Evolutionary conservation across 92 coral and sea anemone species (phyloP), one percentile per base, ranked within the genome.

Genomic region (Diadumene lineata): DNA sequence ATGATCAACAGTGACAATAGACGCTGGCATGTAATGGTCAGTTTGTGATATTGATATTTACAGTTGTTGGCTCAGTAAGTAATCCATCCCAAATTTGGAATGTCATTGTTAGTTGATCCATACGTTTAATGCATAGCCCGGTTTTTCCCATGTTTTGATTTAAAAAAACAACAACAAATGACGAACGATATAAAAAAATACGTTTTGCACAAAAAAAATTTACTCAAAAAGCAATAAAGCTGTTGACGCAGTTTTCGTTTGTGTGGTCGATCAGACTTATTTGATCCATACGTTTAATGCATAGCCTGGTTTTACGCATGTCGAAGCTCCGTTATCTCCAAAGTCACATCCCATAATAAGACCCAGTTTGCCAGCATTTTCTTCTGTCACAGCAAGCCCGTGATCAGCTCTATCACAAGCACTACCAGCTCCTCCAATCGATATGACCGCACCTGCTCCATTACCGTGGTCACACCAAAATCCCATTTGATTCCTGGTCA

Each of bases 391-490:
- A 23, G 83, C 89, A 43, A 88, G 75, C 22, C 92, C 92, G 69
- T 88, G 92, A 34, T 88, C 93, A 22, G 93, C 84, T 56, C 93
- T 56, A 0, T 0, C 8, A 34, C 93, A 88, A 1, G 28, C 61
- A 38, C 8, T 4, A 1, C 93, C 89, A 26, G 86, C 89, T 1
- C 93, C 92, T 2, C 84, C 88, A 34, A 82, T 74, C 85, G 78
- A 82, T 67, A 87, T 68, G 63, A 82, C 88, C 1, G 89, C 74
- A n/a, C 79, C 89, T 24, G 81, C 93, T 2, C 85, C 85, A 38
- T 53, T 0, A 1, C 17, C 0, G 78, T 88, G 79, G 72, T 90
- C 61, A 74, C 96, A 90, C 96, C 96, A 90, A 74, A 90, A 90
- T 43, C 85, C 83, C 43, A 89, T 24, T 50, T 58, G 32, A 29